These are phyloP conservation scores for Mycetomoellerius zeteki DNA, from an alignment of 1,140 invertebrate species.

Conservation along the genomic window DNA sequence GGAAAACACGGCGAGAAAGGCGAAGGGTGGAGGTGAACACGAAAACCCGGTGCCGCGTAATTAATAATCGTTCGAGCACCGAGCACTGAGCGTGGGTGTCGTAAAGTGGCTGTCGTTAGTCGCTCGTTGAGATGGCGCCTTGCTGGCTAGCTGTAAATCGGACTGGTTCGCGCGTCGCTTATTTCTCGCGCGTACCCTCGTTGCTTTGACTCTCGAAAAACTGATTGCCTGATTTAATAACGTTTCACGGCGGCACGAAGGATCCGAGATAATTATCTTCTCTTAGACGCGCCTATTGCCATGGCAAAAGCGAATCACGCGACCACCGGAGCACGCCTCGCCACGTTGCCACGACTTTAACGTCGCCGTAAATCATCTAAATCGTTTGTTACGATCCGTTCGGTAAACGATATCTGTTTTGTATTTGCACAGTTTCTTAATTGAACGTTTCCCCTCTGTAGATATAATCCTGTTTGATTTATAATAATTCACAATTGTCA, in stretches of 20 bases:
- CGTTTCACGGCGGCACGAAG: slow-evolving; percentile 36
- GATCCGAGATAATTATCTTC: slow-evolving; percentile 54
- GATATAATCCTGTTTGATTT: slow-evolving; percentile 24
- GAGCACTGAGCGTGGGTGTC: slow-evolving; percentile 54
- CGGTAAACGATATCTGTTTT: slow-evolving; percentile 39
- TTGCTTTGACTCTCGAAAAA: slow-evolving; percentile 12
- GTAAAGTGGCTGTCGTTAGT: slow-evolving; percentile 70
- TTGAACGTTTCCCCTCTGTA: not conserved
- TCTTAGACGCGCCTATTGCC: slow-evolving; percentile 47
- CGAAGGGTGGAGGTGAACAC: slow-evolving; percentile 32
- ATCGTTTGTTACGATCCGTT: slow-evolving; percentile 9
- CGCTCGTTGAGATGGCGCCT: slow-evolving; percentile 60
- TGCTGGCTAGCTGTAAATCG: slow-evolving; percentile 10
- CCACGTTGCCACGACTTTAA: slow-evolving; percentile 31
- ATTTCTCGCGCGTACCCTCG: slow-evolving; percentile 22
- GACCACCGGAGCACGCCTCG: slow-evolving; percentile 20
- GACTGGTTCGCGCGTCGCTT: slow-evolving; percentile 18
- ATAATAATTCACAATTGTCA: slow-evolving; percentile 2
- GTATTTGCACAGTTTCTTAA: slow-evolving; percentile 41
- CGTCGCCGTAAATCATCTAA: slow-evolving; percentile 46
- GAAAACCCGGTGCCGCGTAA: slow-evolving; percentile 60
- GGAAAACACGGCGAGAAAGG: not conserved
- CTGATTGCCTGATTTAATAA: slow-evolving; percentile 63
- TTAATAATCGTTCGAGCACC: slow-evolving; percentile 67
- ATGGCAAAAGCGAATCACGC: slow-evolving; percentile 44